A percentile compares a stretch with the other conserved stretches of the same genome.
phyloP scores from a whole-genome alignment of 2,113 vertebrate genomes.

The Xyrauchen texanus region DNA sequence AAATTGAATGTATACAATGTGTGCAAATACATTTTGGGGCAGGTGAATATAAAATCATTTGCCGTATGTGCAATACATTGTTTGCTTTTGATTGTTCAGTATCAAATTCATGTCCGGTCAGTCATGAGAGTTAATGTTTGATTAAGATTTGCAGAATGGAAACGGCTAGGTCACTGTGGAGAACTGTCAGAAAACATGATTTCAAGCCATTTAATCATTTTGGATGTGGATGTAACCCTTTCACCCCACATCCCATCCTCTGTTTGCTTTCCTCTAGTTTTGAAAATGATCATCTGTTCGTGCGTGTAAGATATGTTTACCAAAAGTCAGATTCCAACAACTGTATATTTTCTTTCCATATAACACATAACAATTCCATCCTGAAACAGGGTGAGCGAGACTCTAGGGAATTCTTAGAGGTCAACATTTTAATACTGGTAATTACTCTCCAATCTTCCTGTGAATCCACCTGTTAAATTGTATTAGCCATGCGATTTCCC shows the following conservation, averaged over 20 bases:
- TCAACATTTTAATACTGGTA: slow-evolving; percentile 58
- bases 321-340: slow-evolving; percentile 44
- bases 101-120: too few relatives aligned
- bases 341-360: slow-evolving; percentile 50
- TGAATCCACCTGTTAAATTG: slow-evolving; percentile 60
- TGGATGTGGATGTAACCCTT: slow-evolving; percentile 49
- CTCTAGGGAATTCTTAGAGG: slow-evolving; percentile 51
- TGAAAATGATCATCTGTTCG: slow-evolving; percentile 31
- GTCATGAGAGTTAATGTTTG: not conserved
- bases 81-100: too few relatives aligned
- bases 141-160: slow-evolving; percentile 13
- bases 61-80: too few relatives aligned
- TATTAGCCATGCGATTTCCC: slow-evolving; percentile 58
- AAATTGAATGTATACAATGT: too few relatives aligned
- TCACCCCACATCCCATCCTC: slow-evolving; percentile 1
- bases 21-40: too few relatives aligned
- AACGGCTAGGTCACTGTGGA: not conserved
- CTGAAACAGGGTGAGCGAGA: slow-evolving; percentile 20
- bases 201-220: slow-evolving; percentile 44
- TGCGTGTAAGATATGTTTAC: slow-evolving; percentile 43
- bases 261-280: slow-evolving; percentile 44
- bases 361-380: slow-evolving; percentile 42
- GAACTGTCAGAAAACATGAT: slow-evolving; percentile 41
- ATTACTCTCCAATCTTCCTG: slow-evolving; percentile 55
- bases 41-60: too few relatives aligned